Evolutionary conservation across 2,888 invertebrate species (phyloP).

Genomic region (Darwinula stevensoni): DNA sequence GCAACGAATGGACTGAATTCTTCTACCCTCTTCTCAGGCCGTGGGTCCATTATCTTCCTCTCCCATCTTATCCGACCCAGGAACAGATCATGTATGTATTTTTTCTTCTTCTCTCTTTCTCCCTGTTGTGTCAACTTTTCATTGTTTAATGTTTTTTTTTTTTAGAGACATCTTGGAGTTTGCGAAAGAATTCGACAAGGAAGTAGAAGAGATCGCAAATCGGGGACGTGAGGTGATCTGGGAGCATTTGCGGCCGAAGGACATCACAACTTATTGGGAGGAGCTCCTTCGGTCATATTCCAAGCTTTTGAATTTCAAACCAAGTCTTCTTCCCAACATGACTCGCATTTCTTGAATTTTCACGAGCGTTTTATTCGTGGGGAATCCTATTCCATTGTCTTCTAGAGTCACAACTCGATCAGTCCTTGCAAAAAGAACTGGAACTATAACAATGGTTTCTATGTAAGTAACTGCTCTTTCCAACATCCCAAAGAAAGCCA

Average conservation of each 20-base stretch:
- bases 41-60: conserved; percentile 84
- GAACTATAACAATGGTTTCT: too few relatives aligned
- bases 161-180: conserved; percentile 34
- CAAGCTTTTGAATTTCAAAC: background rate
- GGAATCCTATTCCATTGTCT: too few relatives aligned
- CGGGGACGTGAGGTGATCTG: conserved; percentile 53
- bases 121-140: conserved; percentile 4
- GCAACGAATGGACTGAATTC: conserved; percentile 78
- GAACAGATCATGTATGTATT: conserved; percentile 29
- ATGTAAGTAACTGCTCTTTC: too few relatives aligned
- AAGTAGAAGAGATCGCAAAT: conserved; percentile 44
- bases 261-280: conserved; percentile 69
- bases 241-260: conserved; percentile 46
- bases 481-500: too few relatives aligned
- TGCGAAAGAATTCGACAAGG: conserved; percentile 36
- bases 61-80: conserved; percentile 32
- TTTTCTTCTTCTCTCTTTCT: conserved; percentile 1
- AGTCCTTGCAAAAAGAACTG: too few relatives aligned
- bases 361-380: too few relatives aligned
- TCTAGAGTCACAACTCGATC: too few relatives aligned
- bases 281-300: background rate
- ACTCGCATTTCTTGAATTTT: background rate
- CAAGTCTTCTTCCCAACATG: background rate
- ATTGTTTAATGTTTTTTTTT: conserved; percentile 4
- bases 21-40: conserved; percentile 68